Conservation (phyloP, 2,797 vertebrate species). For the Lithobates pipiens region DNA sequence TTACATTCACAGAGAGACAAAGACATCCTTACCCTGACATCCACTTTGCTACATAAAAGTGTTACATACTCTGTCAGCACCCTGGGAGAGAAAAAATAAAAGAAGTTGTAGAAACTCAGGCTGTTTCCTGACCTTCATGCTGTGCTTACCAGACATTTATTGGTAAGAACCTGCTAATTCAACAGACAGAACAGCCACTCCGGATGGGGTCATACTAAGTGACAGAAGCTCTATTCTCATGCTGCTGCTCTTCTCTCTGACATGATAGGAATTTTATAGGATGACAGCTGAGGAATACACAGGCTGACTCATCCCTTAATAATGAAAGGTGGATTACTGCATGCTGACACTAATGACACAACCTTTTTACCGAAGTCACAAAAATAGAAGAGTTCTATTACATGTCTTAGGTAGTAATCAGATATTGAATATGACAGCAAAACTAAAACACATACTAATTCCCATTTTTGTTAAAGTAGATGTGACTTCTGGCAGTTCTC, state of each 20-base stretch:
- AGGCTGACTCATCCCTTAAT: conserved; percentile 57
- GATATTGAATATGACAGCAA: conserved; percentile 53
- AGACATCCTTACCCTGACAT: conserved; percentile 1
- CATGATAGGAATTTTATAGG: conserved; percentile 54
- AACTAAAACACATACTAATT: conserved; percentile 56
- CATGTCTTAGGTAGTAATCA: conserved; percentile 40
- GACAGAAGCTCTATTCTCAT: conserved; percentile 56
- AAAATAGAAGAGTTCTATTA: conserved; percentile 46
- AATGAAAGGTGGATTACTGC: conserved; percentile 41
- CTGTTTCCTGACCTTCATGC: conserved; percentile 53
- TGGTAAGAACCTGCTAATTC: conserved; percentile 58
- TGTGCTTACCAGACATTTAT: conserved; percentile 56
- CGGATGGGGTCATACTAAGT: conserved; percentile 58
- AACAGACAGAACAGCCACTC: conserved; percentile 52
- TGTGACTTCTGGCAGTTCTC: conserved; percentile 39
- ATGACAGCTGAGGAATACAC: conserved; percentile 58
- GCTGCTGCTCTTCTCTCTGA: conserved; percentile 46
- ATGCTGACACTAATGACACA: conserved; percentile 58
- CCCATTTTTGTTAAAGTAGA: conserved; percentile 50
- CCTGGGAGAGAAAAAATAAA: conserved; percentile 43
- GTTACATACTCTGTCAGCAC: conserved; percentile 45
- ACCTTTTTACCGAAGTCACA: conserved; percentile 44
- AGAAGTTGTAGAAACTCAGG: conserved; percentile 42
- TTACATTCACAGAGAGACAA: conserved; percentile 19
- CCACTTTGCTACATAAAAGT: conserved; percentile 23